Base-by-base conservation (phyloP, 2,113 vertebrate genomes). In the Zapus hudsonius region DNA sequence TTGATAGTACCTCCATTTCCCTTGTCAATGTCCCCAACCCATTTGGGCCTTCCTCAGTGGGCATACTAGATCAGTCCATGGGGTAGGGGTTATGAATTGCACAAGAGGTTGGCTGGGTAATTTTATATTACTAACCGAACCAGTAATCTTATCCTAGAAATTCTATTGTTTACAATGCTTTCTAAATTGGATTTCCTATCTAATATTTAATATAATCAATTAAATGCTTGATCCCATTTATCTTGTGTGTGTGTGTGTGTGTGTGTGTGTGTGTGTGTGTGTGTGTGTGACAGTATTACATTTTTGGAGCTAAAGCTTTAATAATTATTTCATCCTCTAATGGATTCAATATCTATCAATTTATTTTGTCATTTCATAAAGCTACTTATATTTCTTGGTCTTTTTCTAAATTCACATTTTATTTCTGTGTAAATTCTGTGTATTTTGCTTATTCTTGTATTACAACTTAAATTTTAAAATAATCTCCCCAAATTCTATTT, bases 231-330 rank as follows among this genome's bases (percentile, higher is more conserved):
- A 85, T 2, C 40, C n/a, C 15, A 1, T 47, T 89, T 66, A 61
- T 88, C 86, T 69, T 42, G 29, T 83, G 19, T 80, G 17, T 89
- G 29, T 52, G 17, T 33, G 74, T 42, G 33, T 61, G 59, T 61
- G 55, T 57, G 55, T 57, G 55, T 57, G 55, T 57, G 55, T 57
- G 55, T 57, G 55, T 36, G 74, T 40, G 36, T 52, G 0, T 20
- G 85, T 82, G 27, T 79, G 17, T 89, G 29, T 55, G 20, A 76
- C 4, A 55, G 13, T 47, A 36, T 47, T 55, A 57, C 22, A 19
- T 84, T 83, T 92, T 44, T 70, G 52, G 90, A 85, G 80, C 3
- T 23, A 42, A 61, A 12, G 23, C 6, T 85, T 94, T 69, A 91
- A 78, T 78, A 82, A 82, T 59, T 36, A 81, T 29, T 29, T 67